These are phyloP conservation scores for Tetraodon nigroviridis DNA, from an alignment of 2,113 vertebrate genomes.

Conservation along the genomic window DNA sequence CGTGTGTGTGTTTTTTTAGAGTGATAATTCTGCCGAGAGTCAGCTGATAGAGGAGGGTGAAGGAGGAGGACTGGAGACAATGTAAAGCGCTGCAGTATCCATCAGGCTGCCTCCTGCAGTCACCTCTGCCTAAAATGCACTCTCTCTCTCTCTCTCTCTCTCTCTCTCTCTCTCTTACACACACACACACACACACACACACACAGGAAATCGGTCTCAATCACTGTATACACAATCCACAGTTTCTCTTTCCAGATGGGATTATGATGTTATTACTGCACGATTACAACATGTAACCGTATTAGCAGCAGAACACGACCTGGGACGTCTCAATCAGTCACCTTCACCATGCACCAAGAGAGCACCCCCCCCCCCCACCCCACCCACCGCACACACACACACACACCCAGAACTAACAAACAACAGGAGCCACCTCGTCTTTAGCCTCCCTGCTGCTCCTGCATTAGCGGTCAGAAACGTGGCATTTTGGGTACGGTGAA, in stretches of 20 bases:
- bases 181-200: constrained; percentile 31
- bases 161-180: too few species aligned
- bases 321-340: constrained; percentile 69
- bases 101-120: constrained; percentile 68
- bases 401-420: constrained; percentile 48
- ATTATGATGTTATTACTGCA: constrained; percentile 73
- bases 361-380: constrained; percentile 44
- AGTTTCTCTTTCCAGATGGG: constrained; percentile 69
- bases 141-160: too few species aligned
- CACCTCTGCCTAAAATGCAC: constrained; percentile 65
- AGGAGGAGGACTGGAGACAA: constrained; percentile 67
- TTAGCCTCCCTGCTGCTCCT: constrained; percentile 22
- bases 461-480: constrained; percentile 40
- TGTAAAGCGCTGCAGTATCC: constrained; percentile 72
- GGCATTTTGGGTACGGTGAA: constrained; percentile 21
- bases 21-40: constrained; percentile 70
- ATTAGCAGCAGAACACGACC: constrained; percentile 68
- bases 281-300: constrained; percentile 66
- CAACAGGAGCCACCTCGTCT: constrained; percentile 40
- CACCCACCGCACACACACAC: constrained; percentile 36
- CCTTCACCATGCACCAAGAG: constrained; percentile 51
- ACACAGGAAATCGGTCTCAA: constrained; percentile 71
- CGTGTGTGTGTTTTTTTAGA: constrained; percentile 34
- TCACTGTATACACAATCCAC: constrained; percentile 62
- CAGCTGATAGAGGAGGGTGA: constrained; percentile 51